Evolutionary conservation across 2,888 invertebrate genomes (phyloP), one percentile per base, ranked within the genome.

Genomic region (Hoplodrina ambigua): DNA sequence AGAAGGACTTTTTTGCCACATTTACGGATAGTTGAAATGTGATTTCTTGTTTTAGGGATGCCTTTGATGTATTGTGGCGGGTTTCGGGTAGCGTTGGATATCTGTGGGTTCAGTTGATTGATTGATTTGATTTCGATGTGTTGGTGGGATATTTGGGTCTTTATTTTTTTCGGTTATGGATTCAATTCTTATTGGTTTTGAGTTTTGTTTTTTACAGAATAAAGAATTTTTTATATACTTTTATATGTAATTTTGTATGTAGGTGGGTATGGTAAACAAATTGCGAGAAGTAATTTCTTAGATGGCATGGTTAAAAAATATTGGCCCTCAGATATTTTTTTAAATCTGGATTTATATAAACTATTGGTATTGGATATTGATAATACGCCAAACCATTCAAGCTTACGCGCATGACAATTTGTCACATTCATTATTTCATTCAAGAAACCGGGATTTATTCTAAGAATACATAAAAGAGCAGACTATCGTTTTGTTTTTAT

Each of bases 21-120:
- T 80, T 80, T 80, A 62, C 60, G 68, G 57, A 70, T 75, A 70
- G 78, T 71, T 60, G 60, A 62, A 70, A 67, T 75, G 71, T 71
- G 78, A 78, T 78, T 78, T 77, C 50, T 78, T 54, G 49, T 74
- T 74, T 56, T 52, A 46, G 54, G 41, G 62, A 65, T 19, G 53
- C 69, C 58, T 78, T 78, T 78, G 69, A 74, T 78, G 74, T 78
- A 53, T 66, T 62, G 61, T 73, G 61, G 49, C 33, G 61, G 72
- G 52, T 49, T 56, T 61, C 37, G 68, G 50, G 56, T 70, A 60
- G 57, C 57, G 53, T 53, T 65, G 65, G 56, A 58, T 69, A 56
- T 69, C 53, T 41, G 57, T 41, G 59, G 70, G 56, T 53, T 75
- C 53, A 49, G 49, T 53, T 75, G 75, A 75, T 75, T 75, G 71